Conservation (phyloP, 2,888 invertebrate species). For the Zootermopsis nevadensis region DNA sequence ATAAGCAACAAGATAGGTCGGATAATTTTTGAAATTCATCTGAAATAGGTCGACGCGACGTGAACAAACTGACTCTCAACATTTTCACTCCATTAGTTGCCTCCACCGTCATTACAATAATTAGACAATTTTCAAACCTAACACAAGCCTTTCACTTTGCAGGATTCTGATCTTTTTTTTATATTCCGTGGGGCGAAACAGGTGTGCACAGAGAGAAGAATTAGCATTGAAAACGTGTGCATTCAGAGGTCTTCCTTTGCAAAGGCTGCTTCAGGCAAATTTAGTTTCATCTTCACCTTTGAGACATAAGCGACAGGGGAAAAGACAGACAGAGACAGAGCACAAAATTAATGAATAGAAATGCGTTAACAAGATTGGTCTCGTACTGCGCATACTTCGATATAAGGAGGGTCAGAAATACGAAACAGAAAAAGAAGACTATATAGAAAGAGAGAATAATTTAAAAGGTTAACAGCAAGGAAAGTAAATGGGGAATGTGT, state of each 20-base stretch:
- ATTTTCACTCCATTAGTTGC: constrained; percentile 5
- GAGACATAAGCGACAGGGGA: constrained; percentile 7
- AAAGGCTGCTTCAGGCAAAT: neutral
- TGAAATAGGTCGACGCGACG: too few relatives aligned
- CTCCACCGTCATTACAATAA: neutral
- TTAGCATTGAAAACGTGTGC: neutral
- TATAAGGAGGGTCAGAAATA: neutral
- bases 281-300: constrained; percentile 29
- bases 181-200: neutral
- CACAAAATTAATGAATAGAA: constrained; percentile 31
- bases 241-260: neutral
- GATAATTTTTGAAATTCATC: too few relatives aligned
- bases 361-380: constrained; percentile 18
- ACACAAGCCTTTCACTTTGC: neutral
- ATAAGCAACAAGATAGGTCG: too few relatives aligned
- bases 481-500: constrained; percentile 5
- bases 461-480: constrained; percentile 21
- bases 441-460: neutral
- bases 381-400: neutral
- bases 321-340: constrained; percentile 4
- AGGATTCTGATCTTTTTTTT: neutral
- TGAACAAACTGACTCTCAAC: too few relatives aligned
- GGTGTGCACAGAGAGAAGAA: neutral
- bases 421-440: constrained; percentile 10
- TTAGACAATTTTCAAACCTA: neutral